phyloP scores from a whole-genome alignment of 2,113 vertebrate species.

The Ailurus styani region DNA sequence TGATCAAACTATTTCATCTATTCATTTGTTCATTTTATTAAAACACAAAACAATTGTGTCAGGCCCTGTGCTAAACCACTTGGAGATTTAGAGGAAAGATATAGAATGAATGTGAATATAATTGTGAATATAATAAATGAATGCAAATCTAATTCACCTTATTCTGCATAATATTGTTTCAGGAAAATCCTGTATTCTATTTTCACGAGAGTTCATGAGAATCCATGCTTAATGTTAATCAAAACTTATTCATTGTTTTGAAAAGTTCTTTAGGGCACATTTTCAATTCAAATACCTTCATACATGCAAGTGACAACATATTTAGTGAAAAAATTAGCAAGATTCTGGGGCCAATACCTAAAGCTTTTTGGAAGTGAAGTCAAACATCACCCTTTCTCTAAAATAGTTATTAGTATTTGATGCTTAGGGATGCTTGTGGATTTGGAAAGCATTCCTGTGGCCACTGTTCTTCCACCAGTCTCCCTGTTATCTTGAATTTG shows the following conservation, averaged over 20 bases:
- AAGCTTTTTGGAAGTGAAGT: not conserved
- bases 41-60: not conserved
- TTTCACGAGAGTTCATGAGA: not conserved
- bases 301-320: not conserved
- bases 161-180: not conserved
- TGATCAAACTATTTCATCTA: not conserved
- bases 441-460: not conserved
- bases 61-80: not conserved
- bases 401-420: not conserved
- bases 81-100: not conserved
- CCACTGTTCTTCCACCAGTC: not conserved
- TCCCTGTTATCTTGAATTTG: not conserved
- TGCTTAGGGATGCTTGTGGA: not conserved
- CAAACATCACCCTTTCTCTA: not conserved
- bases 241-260: not conserved
- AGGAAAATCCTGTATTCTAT: not conserved
- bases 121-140: no score
- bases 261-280: not conserved
- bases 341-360: not conserved
- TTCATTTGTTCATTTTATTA: not conserved
- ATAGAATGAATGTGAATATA: not conserved
- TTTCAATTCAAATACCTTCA: not conserved
- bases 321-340: not conserved
- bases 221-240: not conserved
- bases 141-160: not conserved